phyloP scores from a whole-genome alignment of 2,888 invertebrate genomes.

The Drosophila mercatorum region DNA sequence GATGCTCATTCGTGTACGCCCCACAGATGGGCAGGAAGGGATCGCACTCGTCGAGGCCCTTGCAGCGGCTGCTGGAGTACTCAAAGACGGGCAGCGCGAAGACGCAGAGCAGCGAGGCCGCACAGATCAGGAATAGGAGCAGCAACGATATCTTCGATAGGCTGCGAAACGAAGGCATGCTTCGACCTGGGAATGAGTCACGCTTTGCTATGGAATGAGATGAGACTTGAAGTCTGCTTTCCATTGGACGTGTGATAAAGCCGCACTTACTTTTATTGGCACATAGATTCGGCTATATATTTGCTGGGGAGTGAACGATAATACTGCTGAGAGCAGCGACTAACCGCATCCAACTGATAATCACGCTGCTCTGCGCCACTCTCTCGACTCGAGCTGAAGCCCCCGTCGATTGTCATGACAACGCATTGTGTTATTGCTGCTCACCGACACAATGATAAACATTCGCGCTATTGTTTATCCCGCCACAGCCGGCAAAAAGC shows the following conservation, averaged over 20 bases:
- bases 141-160: slow-evolving; percentile 37
- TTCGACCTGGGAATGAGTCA: slow-evolving; percentile 2
- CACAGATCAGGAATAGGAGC: slow-evolving; percentile 46
- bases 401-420: slow-evolving; percentile 62
- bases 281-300: background rate
- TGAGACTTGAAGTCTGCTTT: background rate
- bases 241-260: slow-evolving; percentile 15
- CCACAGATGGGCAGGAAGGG: slow-evolving; percentile 78
- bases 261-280: slow-evolving; percentile 9
- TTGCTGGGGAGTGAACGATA: slow-evolving; percentile 5
- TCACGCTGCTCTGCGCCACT: slow-evolving; percentile 37
- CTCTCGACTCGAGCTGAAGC: slow-evolving; percentile 6
- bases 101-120: slow-evolving; percentile 43
- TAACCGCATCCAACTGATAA: slow-evolving; percentile 57
- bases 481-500: slow-evolving; percentile 16
- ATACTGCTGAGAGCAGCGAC: slow-evolving; percentile 13
- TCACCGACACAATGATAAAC: slow-evolving; percentile 54
- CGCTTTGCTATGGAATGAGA: background rate
- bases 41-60: slow-evolving; percentile 67
- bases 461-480: slow-evolving; percentile 59
- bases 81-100: slow-evolving; percentile 57
- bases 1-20: slow-evolving; percentile 73
- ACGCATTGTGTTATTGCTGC: slow-evolving; percentile 44
- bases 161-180: slow-evolving; percentile 27
- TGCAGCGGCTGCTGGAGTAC: slow-evolving; percentile 39